Evolutionary conservation across 2,888 invertebrate species (phyloP).

Genomic region (Leistus spinibarbis): DNA sequence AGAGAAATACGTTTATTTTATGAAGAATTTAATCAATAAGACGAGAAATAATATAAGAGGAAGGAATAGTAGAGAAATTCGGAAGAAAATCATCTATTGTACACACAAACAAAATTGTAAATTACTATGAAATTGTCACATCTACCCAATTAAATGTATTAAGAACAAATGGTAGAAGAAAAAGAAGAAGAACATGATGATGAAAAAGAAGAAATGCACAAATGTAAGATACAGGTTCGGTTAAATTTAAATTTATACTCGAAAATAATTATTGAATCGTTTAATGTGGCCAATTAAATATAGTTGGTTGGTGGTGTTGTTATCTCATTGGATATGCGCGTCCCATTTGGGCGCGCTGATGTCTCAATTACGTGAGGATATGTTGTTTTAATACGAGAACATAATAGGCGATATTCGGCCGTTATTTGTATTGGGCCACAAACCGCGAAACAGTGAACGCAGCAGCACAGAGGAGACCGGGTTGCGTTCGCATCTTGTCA

Average conservation of each 20-base stretch:
- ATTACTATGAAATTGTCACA: too few species aligned
- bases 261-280: not conserved
- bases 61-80: too few species aligned
- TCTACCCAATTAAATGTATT: too few species aligned
- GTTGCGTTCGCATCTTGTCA: conserved; percentile 21
- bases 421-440: conserved; percentile 2
- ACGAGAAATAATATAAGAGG: too few species aligned
- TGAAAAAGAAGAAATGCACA: too few species aligned
- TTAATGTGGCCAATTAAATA: not conserved
- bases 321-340: conserved; percentile 19
- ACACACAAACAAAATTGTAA: too few species aligned
- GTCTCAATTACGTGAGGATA: conserved; percentile 30
- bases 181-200: too few species aligned
- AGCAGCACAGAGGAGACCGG: too few species aligned
- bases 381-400: conserved; percentile 15
- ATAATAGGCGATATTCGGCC: not conserved
- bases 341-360: conserved; percentile 25
- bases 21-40: too few species aligned
- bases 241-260: not conserved
- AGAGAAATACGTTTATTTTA: not conserved
- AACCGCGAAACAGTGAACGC: conserved; percentile 9
- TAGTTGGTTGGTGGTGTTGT: not conserved
- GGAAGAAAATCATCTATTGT: too few species aligned
- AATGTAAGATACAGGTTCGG: not conserved
- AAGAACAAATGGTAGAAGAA: too few species aligned